phyloP scores from a whole-genome alignment of 2,888 invertebrate species.

The Trachelus iudaicus region DNA sequence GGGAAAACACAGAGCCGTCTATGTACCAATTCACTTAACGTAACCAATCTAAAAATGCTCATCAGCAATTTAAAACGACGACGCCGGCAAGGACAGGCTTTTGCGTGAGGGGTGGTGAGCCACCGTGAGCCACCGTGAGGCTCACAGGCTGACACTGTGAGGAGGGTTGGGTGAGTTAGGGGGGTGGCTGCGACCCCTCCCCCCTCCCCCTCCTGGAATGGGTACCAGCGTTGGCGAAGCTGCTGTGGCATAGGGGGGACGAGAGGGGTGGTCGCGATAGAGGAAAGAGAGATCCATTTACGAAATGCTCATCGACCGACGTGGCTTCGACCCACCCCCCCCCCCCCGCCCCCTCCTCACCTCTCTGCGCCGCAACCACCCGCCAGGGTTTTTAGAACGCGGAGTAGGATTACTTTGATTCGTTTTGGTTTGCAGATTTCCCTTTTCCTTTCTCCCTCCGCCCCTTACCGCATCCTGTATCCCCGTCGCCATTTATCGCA shows the following conservation, averaged over 20 bases:
- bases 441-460: slow-evolving; percentile 38
- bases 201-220: slow-evolving; percentile 20
- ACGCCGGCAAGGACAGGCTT: slow-evolving; percentile 26
- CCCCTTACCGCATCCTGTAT: background rate
- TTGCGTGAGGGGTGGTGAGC: slow-evolving; percentile 23
- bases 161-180: background rate
- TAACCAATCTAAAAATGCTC: slow-evolving; percentile 65
- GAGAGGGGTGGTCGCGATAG: background rate
- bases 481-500: background rate
- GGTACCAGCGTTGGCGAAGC: background rate
- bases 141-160: background rate
- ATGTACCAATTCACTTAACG: slow-evolving; percentile 65
- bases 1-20: slow-evolving; percentile 59
- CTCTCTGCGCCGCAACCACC: slow-evolving; percentile 36
- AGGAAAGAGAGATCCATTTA: slow-evolving; percentile 55
- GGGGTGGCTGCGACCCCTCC: slow-evolving; percentile 14
- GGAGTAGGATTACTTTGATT: slow-evolving; percentile 62
- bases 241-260: background rate
- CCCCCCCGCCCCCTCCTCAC: slow-evolving; percentile 30
- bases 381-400: slow-evolving; percentile 52
- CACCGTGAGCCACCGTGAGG: slow-evolving; percentile 26
- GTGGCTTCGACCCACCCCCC: slow-evolving; percentile 28
- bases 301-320: slow-evolving; percentile 62
- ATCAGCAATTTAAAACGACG: slow-evolving; percentile 65
- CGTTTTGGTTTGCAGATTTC: slow-evolving; percentile 64